Base-by-base conservation (phyloP, 2,888 invertebrate genomes). In the Acutogordius australiensis region DNA sequence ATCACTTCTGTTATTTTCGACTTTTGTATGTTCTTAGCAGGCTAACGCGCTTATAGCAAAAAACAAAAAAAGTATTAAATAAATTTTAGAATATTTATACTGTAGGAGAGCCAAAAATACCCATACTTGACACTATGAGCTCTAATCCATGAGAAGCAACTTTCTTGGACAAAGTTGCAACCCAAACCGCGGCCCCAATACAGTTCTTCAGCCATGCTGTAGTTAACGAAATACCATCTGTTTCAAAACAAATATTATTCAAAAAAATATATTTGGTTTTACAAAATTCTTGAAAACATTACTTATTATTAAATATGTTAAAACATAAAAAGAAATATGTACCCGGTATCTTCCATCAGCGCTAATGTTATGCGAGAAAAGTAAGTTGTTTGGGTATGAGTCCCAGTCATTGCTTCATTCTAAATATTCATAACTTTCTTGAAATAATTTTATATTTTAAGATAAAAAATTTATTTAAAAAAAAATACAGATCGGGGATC, bases 361-460 rank as follows among this genome's bases (percentile, higher is more conserved):
- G 94, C 94, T 64, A 97, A 76, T 0, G 91, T 90, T 61, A 97
- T 80, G 26, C 88, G 76, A 1, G 90, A 90, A 72, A 91, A 91
- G 0, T 88, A 85, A 0, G 91, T 88, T 73, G 90, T 88, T 71
- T 91, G 91, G 0, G 94, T 94, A 71, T 94, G 94, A 0, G 90
- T 91, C 1, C 91, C 94, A 0, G 94, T 94, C 94, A 97, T 97
- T 0, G 91, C 91, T 73, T 97, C 94, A 71, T 91, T 91, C 84
- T 88, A 68, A 44, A 64, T 65, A 61, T 45, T 58, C 21, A 45
- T 30, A 28, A n/a, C n/a, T n/a, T n/a, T n/a, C n/a, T n/a, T n/a
- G n/a, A n/a, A n/a, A n/a, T n/a, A n/a, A n/a, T n/a, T n/a, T n/a
- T n/a, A n/a, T n/a, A n/a, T n/a, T n/a, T n/a, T n/a, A n/a, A n/a